These are phyloP conservation scores for Dorcus parallelipipedus DNA, from an alignment of 2,888 invertebrate species.

Conservation along the genomic window DNA sequence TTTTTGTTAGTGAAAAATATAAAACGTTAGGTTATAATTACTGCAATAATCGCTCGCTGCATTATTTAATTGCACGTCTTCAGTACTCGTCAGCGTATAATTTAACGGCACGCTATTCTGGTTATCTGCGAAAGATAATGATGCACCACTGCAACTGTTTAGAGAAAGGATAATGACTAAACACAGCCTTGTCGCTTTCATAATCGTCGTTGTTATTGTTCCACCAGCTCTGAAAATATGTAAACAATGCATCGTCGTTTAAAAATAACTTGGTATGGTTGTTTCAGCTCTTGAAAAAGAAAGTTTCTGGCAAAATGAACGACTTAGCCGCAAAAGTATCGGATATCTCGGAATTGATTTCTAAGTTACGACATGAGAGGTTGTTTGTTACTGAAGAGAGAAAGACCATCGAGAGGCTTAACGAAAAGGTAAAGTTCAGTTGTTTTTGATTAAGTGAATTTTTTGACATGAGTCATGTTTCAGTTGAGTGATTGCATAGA, in stretches of 20 bases:
- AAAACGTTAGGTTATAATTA: neutral
- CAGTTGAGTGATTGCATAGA: conserved; percentile 56
- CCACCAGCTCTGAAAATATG: neutral
- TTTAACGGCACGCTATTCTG: too few species aligned
- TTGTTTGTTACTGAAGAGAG: conserved; percentile 84
- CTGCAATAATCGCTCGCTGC: neutral
- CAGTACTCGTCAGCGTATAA: too few species aligned
- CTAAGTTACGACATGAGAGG: conserved; percentile 77
- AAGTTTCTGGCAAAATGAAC: conserved; percentile 4
- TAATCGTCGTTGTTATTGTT: neutral
- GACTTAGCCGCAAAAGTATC: conserved; percentile 9
- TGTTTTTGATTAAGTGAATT: neutral
- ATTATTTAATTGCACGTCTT: too few species aligned
- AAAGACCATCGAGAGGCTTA: conserved; percentile 72
- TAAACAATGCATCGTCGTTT: neutral
- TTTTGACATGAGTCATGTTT: conserved; percentile 11
- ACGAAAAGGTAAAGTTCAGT: conserved; percentile 58
- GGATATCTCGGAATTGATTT: conserved; percentile 62
- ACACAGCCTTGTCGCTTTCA: too few species aligned
- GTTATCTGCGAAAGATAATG: too few species aligned
- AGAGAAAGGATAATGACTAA: too few species aligned
- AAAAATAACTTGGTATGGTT: neutral
- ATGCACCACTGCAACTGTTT: too few species aligned
- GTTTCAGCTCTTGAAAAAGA: neutral
- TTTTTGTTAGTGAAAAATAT: neutral